A percentile compares a stretch with the other conserved stretches of the same genome.
These are phyloP conservation scores for Gastrophryne carolinensis DNA, from an alignment of 2,797 vertebrate species.

Conservation along the genomic window DNA sequence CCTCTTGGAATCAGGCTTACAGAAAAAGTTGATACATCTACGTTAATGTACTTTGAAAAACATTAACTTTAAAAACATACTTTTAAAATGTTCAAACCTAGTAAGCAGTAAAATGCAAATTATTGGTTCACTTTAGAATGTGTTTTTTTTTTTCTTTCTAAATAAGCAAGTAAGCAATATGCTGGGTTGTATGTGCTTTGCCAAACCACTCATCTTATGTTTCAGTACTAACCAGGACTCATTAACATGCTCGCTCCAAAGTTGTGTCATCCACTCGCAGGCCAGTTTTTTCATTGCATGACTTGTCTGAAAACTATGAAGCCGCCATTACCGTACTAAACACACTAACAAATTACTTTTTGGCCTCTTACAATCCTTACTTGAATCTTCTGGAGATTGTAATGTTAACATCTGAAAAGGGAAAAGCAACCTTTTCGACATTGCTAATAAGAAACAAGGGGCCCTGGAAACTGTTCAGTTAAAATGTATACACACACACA, in stretches of 20 bases:
- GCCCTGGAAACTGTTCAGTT: neutral
- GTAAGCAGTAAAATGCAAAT: too few relatives aligned
- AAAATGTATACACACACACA: too few relatives aligned
- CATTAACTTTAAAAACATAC: too few relatives aligned
- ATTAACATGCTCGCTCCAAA: conserved; percentile 38
- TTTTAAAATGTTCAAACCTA: too few relatives aligned
- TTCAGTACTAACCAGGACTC: conserved; percentile 26
- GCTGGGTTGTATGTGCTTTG: neutral
- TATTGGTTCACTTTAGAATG: too few relatives aligned
- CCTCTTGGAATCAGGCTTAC: too few relatives aligned
- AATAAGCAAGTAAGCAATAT: too few relatives aligned
- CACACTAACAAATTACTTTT: conserved; percentile 30
- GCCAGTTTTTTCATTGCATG: conserved; percentile 37
- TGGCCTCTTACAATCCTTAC: conserved; percentile 12
- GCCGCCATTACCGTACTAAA: conserved; percentile 19
- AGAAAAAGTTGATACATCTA: too few relatives aligned
- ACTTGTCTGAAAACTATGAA: conserved; percentile 39
- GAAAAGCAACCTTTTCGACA: neutral
- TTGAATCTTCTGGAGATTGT: neutral
- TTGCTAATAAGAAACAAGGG: neutral
- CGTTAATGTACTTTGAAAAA: too few relatives aligned
- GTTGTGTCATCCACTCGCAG: conserved; percentile 34
- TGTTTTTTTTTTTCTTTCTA: too few relatives aligned
- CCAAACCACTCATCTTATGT: conserved; percentile 36
- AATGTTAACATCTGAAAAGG: conserved; percentile 15